Evolutionary conservation across 2,797 vertebrate genomes (phyloP).

Genomic region (Setipinna tenuifilis): DNA sequence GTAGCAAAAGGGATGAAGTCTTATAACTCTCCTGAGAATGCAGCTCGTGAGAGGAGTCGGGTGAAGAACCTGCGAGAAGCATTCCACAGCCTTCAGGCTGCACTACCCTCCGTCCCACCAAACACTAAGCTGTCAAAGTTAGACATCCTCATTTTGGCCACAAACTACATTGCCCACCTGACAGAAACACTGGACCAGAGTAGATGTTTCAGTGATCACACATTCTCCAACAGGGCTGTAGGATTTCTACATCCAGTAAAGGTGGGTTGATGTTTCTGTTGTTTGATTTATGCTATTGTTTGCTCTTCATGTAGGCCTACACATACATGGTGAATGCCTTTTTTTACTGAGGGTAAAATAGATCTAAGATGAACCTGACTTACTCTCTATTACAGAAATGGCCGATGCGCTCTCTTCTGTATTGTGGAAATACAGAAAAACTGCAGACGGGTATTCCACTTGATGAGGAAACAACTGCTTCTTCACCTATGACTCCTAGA

Average conservation of each 20-base stretch:
- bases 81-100: conserved; percentile 85
- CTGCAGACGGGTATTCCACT: conserved; percentile 60
- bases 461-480: conserved; percentile 58
- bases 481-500: conserved; percentile 42
- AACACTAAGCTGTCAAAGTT: conserved; percentile 89
- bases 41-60: conserved; percentile 80
- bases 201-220: conserved; percentile 57
- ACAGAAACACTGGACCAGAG: conserved; percentile 79
- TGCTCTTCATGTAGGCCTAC: not conserved
- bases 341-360: not conserved
- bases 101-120: conserved; percentile 83
- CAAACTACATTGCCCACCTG: conserved; percentile 87
- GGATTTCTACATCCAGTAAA: conserved; percentile 85
- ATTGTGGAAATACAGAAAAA: conserved; percentile 76
- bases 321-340: not conserved
- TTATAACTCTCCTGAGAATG: conserved; percentile 79
- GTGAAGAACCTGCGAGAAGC: conserved; percentile 84
- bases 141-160: conserved; percentile 86
- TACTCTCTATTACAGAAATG: conserved; percentile 78
- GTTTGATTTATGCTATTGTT: not conserved
- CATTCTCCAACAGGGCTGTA: conserved; percentile 66
- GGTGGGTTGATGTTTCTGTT: conserved; percentile 62
- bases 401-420: conserved; percentile 87
- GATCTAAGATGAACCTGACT: not conserved
- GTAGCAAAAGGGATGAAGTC: conserved; percentile 51